Percentiles rank a stretch among this genome's conserved stretches.
phyloP scores from a whole-genome alignment of 2,888 invertebrate species.

The Leuctra nigra region DNA sequence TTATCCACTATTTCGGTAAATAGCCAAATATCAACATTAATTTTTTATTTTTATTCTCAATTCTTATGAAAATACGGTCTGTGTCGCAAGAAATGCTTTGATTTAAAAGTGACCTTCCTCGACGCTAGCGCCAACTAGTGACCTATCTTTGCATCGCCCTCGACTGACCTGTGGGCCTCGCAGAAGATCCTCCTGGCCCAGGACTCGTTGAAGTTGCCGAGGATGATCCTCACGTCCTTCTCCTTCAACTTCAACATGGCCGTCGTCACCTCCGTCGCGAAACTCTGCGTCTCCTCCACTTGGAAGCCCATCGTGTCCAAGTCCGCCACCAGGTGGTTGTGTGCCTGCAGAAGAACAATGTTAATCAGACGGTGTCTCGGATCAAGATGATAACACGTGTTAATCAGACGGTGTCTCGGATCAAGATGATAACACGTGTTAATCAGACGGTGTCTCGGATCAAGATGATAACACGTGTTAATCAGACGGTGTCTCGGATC shows the following conservation, averaged over 20 bases:
- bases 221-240: slow-evolving; percentile 89
- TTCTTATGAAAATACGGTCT: no score
- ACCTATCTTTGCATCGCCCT: slow-evolving; percentile 78
- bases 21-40: no score
- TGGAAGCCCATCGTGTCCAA: slow-evolving; percentile 73
- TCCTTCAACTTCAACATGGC: slow-evolving; percentile 75
- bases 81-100: no score
- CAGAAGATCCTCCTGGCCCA: slow-evolving; percentile 89
- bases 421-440: no score
- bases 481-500: no score
- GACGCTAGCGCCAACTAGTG: no score
- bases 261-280: slow-evolving; percentile 79
- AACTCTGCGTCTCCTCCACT: slow-evolving; percentile 84
- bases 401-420: no score
- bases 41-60: no score
- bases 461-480: no score
- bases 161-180: slow-evolving; percentile 65
- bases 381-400: slow-evolving; percentile 95
- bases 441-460: no score
- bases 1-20: no score
- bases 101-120: no score
- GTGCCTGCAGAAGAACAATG: slow-evolving; percentile 52
- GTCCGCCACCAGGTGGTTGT: slow-evolving; percentile 81
- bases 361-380: slow-evolving; percentile 85
- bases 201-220: slow-evolving; percentile 92